Conservation (phyloP, 2,888 invertebrate genomes). For the Trichacis sp. region DNA sequence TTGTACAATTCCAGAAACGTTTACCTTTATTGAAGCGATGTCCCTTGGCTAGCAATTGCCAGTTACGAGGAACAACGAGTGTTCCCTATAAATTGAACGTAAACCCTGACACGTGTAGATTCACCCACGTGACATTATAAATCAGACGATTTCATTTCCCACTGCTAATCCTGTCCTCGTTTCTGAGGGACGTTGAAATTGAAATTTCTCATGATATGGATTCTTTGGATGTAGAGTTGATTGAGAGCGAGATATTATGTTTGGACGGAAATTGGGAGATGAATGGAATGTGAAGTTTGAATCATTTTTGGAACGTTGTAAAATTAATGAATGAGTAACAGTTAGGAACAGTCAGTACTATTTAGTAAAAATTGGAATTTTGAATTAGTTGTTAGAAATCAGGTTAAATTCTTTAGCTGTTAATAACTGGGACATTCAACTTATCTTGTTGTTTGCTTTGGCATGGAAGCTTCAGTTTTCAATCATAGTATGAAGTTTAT, state of each 20-base stretch:
- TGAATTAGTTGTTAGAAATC: too few species aligned
- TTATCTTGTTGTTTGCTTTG: too few species aligned
- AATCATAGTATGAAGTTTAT: too few species aligned
- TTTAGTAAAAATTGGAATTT: too few species aligned
- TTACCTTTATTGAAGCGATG: background rate
- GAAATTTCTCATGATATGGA: slow-evolving; percentile 6
- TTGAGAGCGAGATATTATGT: background rate
- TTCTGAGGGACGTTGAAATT: slow-evolving; percentile 1
- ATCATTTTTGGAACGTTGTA: too few species aligned
- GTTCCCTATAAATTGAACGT: slow-evolving; percentile 9
- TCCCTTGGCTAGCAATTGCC: slow-evolving; percentile 1
- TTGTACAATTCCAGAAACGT: slow-evolving; percentile 3
- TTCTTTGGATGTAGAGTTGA: background rate
- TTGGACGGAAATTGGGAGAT: too few species aligned
- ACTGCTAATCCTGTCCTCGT: slow-evolving; percentile 2
- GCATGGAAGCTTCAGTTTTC: too few species aligned
- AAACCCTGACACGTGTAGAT: background rate
- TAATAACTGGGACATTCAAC: too few species aligned
- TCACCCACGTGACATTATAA: background rate
- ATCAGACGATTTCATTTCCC: slow-evolving; percentile 6
- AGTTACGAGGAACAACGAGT: slow-evolving; percentile 5
- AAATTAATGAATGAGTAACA: too few species aligned
- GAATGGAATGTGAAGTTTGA: too few species aligned
- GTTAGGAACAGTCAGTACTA: too few species aligned
- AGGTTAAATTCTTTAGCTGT: too few species aligned